These are phyloP conservation scores for Palythoa grandis DNA, from an alignment of 92 coral and sea anemone species.

Conservation along the genomic window DNA sequence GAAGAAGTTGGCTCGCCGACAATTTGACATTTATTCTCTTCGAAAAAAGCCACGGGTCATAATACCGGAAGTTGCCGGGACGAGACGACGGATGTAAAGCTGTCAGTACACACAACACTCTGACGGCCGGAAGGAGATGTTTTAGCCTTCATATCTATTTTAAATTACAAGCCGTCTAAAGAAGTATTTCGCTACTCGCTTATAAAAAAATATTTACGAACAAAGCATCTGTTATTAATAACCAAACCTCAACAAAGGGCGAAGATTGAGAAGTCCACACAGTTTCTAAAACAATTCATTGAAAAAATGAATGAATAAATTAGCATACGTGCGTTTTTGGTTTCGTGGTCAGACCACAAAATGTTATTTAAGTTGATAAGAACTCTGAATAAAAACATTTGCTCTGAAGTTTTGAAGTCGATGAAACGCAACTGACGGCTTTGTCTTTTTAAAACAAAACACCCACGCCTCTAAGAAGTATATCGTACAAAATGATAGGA, in stretches of 20 bases:
- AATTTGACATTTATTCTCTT: not conserved
- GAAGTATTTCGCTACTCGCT: not conserved
- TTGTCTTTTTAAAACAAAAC: conserved; percentile 1
- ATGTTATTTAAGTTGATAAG: not conserved
- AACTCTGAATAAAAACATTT: not conserved
- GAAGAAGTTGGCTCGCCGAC: not conserved
- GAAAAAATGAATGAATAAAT: not conserved
- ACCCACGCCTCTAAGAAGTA: conserved; percentile 14
- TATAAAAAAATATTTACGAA: not conserved
- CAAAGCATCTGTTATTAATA: not conserved
- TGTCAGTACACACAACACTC: not conserved
- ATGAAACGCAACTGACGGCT: not conserved
- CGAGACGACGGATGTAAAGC: not conserved
- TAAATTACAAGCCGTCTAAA: not conserved
- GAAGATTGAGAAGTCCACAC: not conserved
- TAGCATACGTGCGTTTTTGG: not conserved
- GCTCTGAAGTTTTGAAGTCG: conserved; percentile 4
- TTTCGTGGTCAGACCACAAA: conserved; percentile 16
- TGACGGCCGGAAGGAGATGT: not conserved
- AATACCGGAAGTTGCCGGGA: conserved; percentile 25
- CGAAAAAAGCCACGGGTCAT: not conserved
- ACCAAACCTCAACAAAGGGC: not conserved
- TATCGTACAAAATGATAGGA: not conserved
- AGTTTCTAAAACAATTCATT: too few relatives aligned
- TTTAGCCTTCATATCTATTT: not conserved